Conservation (phyloP, 2,113 vertebrate species). For the Periophthalmodon schlosseri region DNA sequence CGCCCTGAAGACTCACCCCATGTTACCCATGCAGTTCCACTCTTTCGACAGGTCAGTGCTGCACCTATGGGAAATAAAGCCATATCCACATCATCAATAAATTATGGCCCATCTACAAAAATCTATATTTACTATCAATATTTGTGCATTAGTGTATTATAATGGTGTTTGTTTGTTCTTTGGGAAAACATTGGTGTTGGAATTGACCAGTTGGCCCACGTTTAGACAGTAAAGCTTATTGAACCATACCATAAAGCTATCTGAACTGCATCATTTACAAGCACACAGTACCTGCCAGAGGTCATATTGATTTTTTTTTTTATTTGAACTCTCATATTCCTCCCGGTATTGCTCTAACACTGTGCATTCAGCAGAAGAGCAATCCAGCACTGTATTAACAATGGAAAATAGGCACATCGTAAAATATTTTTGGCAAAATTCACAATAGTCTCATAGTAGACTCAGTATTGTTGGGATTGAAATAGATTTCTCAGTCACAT, state of each 20-base stretch:
- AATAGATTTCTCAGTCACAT: not conserved
- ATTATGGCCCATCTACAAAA: not conserved
- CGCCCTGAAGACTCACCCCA: slow-evolving; percentile 89
- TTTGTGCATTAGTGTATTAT: not conserved
- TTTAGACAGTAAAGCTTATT: not conserved
- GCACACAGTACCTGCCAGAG: slow-evolving; percentile 9
- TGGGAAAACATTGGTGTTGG: not conserved
- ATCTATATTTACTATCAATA: slow-evolving; percentile 2
- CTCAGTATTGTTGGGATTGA: not conserved
- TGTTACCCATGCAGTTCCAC: slow-evolving; percentile 99
- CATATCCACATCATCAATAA: not conserved
- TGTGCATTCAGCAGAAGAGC: not conserved
- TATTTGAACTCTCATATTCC: slow-evolving; percentile 6
- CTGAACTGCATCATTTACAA: slow-evolving; percentile 9
- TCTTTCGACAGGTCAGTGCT: slow-evolving; percentile 92
- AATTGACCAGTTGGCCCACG: slow-evolving; percentile 5
- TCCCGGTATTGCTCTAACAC: not conserved
- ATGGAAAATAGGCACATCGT: not conserved
- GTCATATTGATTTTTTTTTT: slow-evolving; percentile 1
- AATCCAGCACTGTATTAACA: not conserved
- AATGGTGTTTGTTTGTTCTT: slow-evolving; percentile 1
- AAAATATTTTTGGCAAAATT: not conserved
- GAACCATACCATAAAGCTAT: not conserved
- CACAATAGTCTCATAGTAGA: not conserved
- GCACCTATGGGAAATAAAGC: slow-evolving; percentile 3